Evolutionary conservation across 2,888 invertebrate species (phyloP).

Genomic region (Agonum fuliginosum): DNA sequence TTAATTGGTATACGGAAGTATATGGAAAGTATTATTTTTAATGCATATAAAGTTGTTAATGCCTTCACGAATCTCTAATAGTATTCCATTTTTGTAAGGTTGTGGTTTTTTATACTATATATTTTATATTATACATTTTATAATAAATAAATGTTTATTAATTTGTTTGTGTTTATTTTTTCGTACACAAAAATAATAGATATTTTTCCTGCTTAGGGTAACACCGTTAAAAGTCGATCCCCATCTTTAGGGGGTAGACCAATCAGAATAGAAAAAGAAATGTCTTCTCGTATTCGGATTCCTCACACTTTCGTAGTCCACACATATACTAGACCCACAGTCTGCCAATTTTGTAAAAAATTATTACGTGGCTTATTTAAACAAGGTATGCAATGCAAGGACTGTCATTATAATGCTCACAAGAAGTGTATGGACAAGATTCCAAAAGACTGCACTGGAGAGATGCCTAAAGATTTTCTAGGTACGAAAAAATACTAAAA

Average conservation of each 20-base stretch:
- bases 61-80: conserved; percentile 20
- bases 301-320: conserved; percentile 98
- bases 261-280: conserved; percentile 82
- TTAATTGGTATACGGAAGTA: no score
- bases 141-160: conserved; percentile 73
- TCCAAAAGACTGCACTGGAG: conserved; percentile 92
- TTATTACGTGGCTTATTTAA: conserved; percentile 95
- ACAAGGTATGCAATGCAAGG: conserved; percentile 97
- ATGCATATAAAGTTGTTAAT: no score
- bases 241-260: conserved; percentile 83
- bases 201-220: conserved; percentile 60
- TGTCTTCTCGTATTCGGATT: conserved; percentile 80
- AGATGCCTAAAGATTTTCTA: conserved; percentile 77
- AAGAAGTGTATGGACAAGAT: conserved; percentile 94
- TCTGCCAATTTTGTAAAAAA: conserved; percentile 97
- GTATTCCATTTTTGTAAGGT: conserved; percentile 60
- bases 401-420: conserved; percentile 97
- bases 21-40: no score
- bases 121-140: conserved; percentile 30
- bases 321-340: conserved; percentile 96
- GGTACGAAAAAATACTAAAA: conserved; percentile 64
- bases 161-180: conserved; percentile 65
- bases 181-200: conserved; percentile 56
- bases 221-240: conserved; percentile 79
- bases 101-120: conserved; percentile 59